A percentile compares a stretch with the other conserved stretches of the same genome.
phyloP scores from a whole-genome alignment of 2,888 invertebrate genomes.

The Tinea trinotella region DNA sequence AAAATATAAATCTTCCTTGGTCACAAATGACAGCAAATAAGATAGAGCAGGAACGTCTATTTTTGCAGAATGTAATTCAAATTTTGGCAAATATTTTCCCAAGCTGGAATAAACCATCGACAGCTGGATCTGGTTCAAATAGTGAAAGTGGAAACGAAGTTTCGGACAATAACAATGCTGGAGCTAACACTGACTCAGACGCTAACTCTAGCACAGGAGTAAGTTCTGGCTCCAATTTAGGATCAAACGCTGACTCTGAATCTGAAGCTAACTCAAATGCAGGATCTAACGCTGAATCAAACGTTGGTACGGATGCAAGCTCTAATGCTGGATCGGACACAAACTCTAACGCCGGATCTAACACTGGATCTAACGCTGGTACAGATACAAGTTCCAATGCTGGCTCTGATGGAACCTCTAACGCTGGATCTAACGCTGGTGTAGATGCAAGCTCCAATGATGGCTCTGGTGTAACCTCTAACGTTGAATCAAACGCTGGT shows the following conservation, averaged over 20 bases:
- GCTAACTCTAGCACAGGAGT: not conserved
- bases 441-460: no score
- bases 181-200: not conserved
- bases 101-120: slow-evolving; percentile 31
- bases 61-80: slow-evolving; percentile 42
- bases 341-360: not conserved
- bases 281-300: not conserved
- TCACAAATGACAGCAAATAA: slow-evolving; percentile 36
- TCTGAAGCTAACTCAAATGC: no score
- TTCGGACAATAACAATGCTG: not conserved
- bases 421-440: no score
- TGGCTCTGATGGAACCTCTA: no score
- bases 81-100: slow-evolving; percentile 46
- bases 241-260: not conserved
- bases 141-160: not conserved
- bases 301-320: not conserved
- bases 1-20: slow-evolving; percentile 43
- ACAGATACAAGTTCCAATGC: no score
- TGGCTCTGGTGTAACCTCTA: slow-evolving; percentile 12
- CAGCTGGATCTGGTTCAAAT: slow-evolving; percentile 12
- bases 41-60: slow-evolving; percentile 42
- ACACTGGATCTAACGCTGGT: not conserved
- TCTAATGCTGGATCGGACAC: no score
- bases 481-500: not conserved
- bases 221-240: no score